These are phyloP conservation scores for Diuraphis noxia DNA, from an alignment of 1,140 invertebrate genomes.

Conservation along the genomic window DNA sequence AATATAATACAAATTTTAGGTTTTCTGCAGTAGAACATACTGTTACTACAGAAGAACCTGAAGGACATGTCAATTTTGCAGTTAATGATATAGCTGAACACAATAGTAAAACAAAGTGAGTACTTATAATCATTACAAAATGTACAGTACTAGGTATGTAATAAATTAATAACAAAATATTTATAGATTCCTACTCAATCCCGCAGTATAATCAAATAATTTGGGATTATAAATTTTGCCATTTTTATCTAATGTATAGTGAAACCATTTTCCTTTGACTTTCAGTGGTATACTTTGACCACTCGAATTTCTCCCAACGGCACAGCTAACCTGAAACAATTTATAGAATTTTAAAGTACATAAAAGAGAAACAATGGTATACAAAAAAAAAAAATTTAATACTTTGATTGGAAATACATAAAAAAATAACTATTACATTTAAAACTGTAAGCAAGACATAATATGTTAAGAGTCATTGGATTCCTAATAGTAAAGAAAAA, in stretches of 20 bases:
- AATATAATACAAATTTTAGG: neutral
- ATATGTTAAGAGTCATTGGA: too few relatives aligned
- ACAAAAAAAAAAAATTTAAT: neutral
- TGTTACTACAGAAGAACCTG: slow-evolving; percentile 27
- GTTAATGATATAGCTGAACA: slow-evolving; percentile 42
- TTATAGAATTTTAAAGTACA: neutral
- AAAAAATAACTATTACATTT: neutral
- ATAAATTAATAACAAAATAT: neutral
- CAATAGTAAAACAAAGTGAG: slow-evolving; percentile 34
- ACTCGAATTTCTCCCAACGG: slow-evolving; percentile 19
- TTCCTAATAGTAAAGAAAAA: too few relatives aligned
- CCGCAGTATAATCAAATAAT: slow-evolving; percentile 48
- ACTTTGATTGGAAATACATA: neutral
- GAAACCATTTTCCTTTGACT: slow-evolving; percentile 53
- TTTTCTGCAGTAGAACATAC: neutral
- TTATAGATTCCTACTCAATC: slow-evolving; percentile 36
- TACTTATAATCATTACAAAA: neutral
- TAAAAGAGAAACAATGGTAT: neutral
- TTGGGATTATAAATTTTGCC: slow-evolving; percentile 33
- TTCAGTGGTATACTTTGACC: slow-evolving; percentile 47
- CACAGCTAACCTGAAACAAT: slow-evolving; percentile 49
- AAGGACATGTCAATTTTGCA: slow-evolving; percentile 8
- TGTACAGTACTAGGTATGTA: neutral
- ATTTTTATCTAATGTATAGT: slow-evolving; percentile 50
- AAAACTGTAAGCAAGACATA: neutral